Evolutionary conservation across 2,797 vertebrate genomes (phyloP), one percentile per base, ranked within the genome.

Genomic region (Podarcis lilfordi): DNA sequence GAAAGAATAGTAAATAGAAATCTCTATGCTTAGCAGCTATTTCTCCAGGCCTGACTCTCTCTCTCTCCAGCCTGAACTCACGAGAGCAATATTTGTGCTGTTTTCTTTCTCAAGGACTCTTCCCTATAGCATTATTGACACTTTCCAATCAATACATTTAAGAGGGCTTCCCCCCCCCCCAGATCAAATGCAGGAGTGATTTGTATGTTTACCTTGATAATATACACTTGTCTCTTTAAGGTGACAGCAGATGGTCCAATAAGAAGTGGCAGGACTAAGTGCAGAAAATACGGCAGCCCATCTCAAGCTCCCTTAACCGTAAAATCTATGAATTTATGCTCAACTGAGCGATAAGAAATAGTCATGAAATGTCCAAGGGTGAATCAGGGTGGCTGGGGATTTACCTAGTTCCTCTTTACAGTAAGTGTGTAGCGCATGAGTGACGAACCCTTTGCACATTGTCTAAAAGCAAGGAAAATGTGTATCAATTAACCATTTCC

Each of bases 321-420:
- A 98, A 98, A 98, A 99, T 98, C 97, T 97, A 97, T 97, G 97
- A 97, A 97, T 98, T 98, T 98, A 98, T 97, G 98, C 97, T 98
- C 97, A 95, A 96, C 88, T 92, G 97, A 97, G 95, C 92, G 55
- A 96, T 95, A 94, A 97, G 96, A 95, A 96, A 94, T 91, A 94
- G 93, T 95, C 95, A 92, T 90, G 92, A 96, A 94, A 92, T 92
- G 92, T 96, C 92, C 89, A 92, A 95, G 91, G 94, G 93, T 93
- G 91, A 95, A 94, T 95, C 93, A 93, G 92, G 89, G 90, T 94
- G 91, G 85, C n/a, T 90, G 88, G 80, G 80, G 90, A 87, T 87
- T 40, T 89, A 88, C 88, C 84, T 90, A 75, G 91, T 94, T 91
- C 74, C 88, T 85, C 77, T 92, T 81, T 45, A 84, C 82, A 91